Conservation (phyloP, 2,113 vertebrate genomes). For the Cephalopholis sonnerati region DNA sequence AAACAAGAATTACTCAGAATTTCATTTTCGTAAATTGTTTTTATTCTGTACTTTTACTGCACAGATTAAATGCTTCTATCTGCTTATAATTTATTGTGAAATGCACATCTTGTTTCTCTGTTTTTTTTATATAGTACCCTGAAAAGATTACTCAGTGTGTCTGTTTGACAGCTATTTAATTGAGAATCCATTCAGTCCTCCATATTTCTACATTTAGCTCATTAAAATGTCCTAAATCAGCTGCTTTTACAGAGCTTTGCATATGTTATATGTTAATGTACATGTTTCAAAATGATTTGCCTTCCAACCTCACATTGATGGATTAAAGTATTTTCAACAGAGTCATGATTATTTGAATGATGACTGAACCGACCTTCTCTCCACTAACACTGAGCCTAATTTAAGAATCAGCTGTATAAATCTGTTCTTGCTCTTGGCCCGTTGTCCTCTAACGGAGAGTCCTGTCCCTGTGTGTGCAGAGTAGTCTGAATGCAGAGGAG, state of each 20-base stretch:
- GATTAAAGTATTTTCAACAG: neutral
- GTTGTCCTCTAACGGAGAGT: neutral
- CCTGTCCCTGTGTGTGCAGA: constrained; percentile 81
- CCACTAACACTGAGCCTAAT: neutral
- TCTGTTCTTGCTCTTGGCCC: neutral
- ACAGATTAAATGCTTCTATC: too few species aligned
- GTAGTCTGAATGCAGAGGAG: constrained; percentile 91
- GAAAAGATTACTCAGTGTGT: too few species aligned
- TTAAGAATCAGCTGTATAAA: neutral
- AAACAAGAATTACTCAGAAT: neutral
- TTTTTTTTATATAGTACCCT: too few species aligned
- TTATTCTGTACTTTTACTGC: neutral
- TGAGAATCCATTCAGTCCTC: neutral
- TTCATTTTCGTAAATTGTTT: neutral
- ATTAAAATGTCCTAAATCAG: neutral
- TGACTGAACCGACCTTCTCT: neutral
- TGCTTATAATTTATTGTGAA: too few species aligned
- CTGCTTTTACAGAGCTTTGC: neutral
- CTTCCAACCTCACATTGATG: neutral
- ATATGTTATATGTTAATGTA: too few species aligned
- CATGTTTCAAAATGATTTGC: too few species aligned
- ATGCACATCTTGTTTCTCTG: too few species aligned
- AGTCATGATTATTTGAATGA: neutral
- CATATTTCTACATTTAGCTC: neutral
- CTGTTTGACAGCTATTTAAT: too few species aligned